Percentiles rank a stretch among this genome's conserved stretches.
Evolutionary conservation across 1,140 invertebrate species (phyloP).

Genomic region (Acromyrmex echinatior): DNA sequence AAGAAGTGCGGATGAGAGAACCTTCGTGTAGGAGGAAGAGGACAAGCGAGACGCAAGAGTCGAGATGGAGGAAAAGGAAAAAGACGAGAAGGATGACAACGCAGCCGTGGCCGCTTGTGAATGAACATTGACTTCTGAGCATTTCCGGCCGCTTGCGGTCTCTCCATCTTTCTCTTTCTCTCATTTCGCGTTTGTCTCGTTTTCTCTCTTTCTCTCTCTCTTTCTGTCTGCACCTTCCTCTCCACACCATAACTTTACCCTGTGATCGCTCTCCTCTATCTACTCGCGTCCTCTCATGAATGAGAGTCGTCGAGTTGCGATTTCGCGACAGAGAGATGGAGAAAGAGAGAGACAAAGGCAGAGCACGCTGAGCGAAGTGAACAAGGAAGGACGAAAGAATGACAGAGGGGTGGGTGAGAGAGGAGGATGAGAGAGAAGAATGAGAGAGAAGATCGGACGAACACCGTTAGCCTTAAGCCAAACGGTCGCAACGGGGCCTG

Average conservation of each 20-base stretch:
- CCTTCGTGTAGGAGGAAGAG: conserved; percentile 48
- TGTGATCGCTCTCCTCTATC: conserved; percentile 47
- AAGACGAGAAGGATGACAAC: conserved; percentile 75
- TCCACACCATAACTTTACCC: conserved; percentile 38
- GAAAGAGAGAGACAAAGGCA: not conserved
- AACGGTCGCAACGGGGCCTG: conserved; percentile 78
- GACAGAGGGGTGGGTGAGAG: not conserved
- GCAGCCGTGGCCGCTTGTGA: conserved; percentile 82
- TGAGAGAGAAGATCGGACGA: conserved; percentile 51
- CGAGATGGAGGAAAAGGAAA: conserved; percentile 66
- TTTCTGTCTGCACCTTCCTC: not conserved
- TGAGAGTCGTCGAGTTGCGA: conserved; percentile 70
- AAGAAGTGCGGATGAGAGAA: conserved; percentile 57
- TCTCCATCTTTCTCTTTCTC: conserved; percentile 62
- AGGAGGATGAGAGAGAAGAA: not conserved
- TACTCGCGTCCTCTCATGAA: conserved; percentile 75
- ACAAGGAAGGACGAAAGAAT: conserved; percentile 56
- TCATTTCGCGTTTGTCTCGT: conserved; percentile 51
- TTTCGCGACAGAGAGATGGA: conserved; percentile 47
- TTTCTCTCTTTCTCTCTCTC: conserved; percentile 12
- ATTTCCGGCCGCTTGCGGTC: conserved; percentile 82
- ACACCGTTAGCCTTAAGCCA: conserved; percentile 79
- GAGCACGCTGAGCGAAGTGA: conserved; percentile 8
- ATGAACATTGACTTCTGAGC: conserved; percentile 86
- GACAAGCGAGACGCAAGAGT: conserved; percentile 38